Conservation (phyloP, 2,888 invertebrate genomes). For the Dysmachus trigonus region DNA sequence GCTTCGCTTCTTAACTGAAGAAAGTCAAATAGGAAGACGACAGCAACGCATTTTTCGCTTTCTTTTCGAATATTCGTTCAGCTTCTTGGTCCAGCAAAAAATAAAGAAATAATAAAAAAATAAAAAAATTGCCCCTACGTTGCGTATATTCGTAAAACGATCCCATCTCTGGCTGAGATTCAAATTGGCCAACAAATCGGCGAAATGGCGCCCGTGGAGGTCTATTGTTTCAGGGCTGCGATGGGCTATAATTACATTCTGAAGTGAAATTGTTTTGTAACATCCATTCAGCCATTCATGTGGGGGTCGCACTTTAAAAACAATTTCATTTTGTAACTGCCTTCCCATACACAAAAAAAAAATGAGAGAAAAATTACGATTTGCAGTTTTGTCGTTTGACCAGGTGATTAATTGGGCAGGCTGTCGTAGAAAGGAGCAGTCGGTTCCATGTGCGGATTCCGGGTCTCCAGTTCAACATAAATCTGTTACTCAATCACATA, state of each 20-base stretch:
- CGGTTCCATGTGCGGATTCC: background rate
- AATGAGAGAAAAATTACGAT: background rate
- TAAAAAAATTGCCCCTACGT: background rate
- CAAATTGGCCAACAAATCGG: background rate
- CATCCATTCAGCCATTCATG: background rate
- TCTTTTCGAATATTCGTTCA: background rate
- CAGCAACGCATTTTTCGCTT: background rate
- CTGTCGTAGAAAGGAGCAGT: background rate
- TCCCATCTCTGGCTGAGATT: background rate
- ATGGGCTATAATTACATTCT: background rate
- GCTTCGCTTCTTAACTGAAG: background rate
- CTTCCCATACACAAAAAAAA: background rate
- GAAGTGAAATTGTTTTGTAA: background rate
- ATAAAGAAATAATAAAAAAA: too few relatives aligned
- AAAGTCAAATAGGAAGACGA: background rate
- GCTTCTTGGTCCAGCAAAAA: background rate
- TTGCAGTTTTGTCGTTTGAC: background rate
- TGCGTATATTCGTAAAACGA: background rate
- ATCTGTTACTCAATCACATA: background rate
- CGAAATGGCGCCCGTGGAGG: background rate
- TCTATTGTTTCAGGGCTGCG: background rate
- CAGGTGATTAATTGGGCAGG: background rate
- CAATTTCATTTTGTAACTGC: background rate
- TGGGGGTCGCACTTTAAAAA: background rate
- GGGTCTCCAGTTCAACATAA: background rate